A percentile compares a stretch with the other conserved stretches of the same genome.
Conservation (phyloP, 2,113 vertebrate species). For the Hippopotamus amphibius region DNA sequence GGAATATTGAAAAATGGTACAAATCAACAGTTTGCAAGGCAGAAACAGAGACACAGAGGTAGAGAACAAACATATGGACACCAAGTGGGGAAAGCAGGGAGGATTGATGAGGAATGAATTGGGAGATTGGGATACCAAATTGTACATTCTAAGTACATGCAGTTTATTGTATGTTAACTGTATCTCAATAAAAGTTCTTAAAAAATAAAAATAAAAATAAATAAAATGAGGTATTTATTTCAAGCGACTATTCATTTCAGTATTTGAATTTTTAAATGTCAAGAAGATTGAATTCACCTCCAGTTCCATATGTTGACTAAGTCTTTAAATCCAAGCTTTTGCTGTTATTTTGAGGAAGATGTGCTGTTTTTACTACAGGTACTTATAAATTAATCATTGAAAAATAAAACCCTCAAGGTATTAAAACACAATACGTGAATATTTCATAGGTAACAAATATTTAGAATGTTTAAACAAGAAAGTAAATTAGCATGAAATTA, state of each 20-base stretch:
- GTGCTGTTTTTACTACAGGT: constrained; percentile 56
- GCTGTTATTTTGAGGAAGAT: constrained; percentile 53
- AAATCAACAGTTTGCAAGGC: too few species aligned
- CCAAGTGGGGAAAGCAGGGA: too few species aligned
- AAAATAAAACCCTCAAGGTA: constrained; percentile 65
- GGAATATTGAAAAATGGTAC: too few species aligned
- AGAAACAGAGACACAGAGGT: too few species aligned
- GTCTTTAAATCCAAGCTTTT: constrained; percentile 43
- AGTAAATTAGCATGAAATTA: constrained; percentile 54
- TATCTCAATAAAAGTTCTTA: too few species aligned
- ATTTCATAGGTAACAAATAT: constrained; percentile 74
- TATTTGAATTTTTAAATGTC: constrained; percentile 4
- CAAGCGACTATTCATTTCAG: background rate
- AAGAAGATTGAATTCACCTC: constrained; percentile 33
- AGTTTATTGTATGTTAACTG: too few species aligned
- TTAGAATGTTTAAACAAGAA: constrained; percentile 70
- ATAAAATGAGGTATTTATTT: background rate
- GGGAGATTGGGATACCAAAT: too few species aligned
- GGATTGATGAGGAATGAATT: too few species aligned
- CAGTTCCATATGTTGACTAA: background rate
- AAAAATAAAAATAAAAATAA: background rate
- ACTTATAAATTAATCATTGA: constrained; percentile 57
- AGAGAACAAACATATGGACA: too few species aligned
- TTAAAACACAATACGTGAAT: constrained; percentile 61
- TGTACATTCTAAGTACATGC: too few species aligned